Percentiles rank a stretch among this genome's conserved stretches.
These are phyloP conservation scores for Cairina moschata DNA, from an alignment of 2,113 vertebrate species.

Conservation along the genomic window DNA sequence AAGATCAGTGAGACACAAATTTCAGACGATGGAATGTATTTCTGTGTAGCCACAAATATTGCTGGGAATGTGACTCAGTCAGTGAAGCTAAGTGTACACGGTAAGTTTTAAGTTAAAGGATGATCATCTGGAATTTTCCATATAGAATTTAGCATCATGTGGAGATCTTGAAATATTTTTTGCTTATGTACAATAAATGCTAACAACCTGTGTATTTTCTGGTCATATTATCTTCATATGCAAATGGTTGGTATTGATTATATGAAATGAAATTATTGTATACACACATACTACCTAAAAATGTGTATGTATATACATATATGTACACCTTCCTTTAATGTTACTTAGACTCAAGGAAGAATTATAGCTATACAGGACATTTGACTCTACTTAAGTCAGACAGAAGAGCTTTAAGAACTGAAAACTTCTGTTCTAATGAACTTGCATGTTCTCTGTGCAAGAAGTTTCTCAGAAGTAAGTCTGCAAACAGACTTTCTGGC, in stretches of 20 bases:
- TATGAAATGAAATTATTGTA: background rate
- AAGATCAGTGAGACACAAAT: conserved; percentile 87
- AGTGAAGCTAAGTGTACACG: conserved; percentile 86
- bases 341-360: background rate
- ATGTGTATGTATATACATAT: background rate
- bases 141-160: background rate
- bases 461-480: background rate
- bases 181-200: background rate
- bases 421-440: background rate
- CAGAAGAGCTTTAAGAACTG: background rate
- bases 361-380: background rate
- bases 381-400: background rate
- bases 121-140: background rate
- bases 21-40: conserved; percentile 89
- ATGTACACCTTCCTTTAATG: background rate
- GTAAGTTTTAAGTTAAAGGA: conserved; percentile 74
- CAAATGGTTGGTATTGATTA: background rate
- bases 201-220: background rate
- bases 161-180: background rate
- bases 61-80: conserved; percentile 91
- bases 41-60: conserved; percentile 94
- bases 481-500: background rate
- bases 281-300: too few species aligned
- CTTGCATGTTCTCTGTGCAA: background rate
- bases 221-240: background rate